Evolutionary conservation across 1,140 invertebrate species (phyloP), one percentile per base, ranked within the genome.

Genomic region (Drosophila kepulauana): DNA sequence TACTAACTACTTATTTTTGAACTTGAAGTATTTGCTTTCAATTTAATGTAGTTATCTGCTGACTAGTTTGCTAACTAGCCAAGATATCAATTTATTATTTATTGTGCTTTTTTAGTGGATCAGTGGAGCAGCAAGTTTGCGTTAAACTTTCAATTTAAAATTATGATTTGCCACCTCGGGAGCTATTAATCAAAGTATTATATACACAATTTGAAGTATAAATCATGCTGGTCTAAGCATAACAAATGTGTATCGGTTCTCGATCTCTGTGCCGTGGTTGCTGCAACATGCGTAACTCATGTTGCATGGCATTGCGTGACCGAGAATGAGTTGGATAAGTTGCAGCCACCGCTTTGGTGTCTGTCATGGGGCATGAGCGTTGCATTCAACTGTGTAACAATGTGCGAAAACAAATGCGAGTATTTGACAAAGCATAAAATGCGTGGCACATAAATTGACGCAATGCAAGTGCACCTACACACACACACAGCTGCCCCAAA

Each of bases 271-370:
- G 20, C 20, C 20, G 11, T 13, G 16, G 38, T 11, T 58, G 38
- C 25, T 45, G 38, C 51, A 61, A 81, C 81, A 81, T 85, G 78
- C 78, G 82, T 85, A 86, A 86, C 74, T 75, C 74, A 81, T 75
- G 82, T 85, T 82, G 74, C 28, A 46, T 63, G 64, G 56, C 56
- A 58, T 79, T 79, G 80, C 80, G 76, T 82, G 79, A 79, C 70
- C 75, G n/a, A 65, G 11, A 64, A 25, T 25, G 48, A 52, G 25
- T 20, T 65, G 38, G 11, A 30, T 61, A 30, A 8, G n/a, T 15
- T 35, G 45, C 4, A 61, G 57, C 67, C 51, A 67, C 63, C 43
- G 28, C 41, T 13, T n/a, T 48, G n/a, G 16, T 57, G 8, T 13
- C 54, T 64, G 54, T 20, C 59, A 75, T 41, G 48, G 69, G 69